A percentile compares a stretch with the other conserved stretches of the same genome.
phyloP scores from a whole-genome alignment of 2,113 vertebrate species.

The Dromaius novaehollandiae region DNA sequence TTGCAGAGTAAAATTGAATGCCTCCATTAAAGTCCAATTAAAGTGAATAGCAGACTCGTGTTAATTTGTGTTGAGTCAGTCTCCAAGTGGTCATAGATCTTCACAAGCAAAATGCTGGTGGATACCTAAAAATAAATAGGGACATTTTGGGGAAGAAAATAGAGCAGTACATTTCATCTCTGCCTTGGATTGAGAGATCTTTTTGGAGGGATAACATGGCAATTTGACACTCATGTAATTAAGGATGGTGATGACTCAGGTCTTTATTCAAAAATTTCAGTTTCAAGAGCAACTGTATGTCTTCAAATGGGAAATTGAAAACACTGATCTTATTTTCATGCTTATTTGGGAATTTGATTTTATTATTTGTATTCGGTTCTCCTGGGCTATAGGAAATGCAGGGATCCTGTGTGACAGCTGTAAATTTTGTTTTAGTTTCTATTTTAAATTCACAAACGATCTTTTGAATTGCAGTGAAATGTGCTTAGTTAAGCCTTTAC shows the following conservation, averaged over 20 bases:
- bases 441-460: conserved; percentile 32
- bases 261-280: background rate
- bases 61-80: background rate
- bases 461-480: conserved; percentile 25
- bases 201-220: background rate
- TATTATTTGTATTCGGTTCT: background rate
- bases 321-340: background rate
- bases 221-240: background rate
- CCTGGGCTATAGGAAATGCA: background rate
- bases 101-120: background rate
- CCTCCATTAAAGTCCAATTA: background rate
- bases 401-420: background rate
- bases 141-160: background rate
- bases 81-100: background rate
- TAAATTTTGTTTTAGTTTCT: conserved; percentile 20
- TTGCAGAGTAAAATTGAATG: background rate
- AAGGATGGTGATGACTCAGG: background rate
- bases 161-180: background rate
- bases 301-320: background rate
- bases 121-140: background rate
- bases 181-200: background rate
- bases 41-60: background rate
- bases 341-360: background rate
- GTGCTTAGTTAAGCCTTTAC: background rate
- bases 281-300: background rate